phyloP scores from a whole-genome alignment of 1,140 invertebrate species.

The Mizuhopecten yessoensis region DNA sequence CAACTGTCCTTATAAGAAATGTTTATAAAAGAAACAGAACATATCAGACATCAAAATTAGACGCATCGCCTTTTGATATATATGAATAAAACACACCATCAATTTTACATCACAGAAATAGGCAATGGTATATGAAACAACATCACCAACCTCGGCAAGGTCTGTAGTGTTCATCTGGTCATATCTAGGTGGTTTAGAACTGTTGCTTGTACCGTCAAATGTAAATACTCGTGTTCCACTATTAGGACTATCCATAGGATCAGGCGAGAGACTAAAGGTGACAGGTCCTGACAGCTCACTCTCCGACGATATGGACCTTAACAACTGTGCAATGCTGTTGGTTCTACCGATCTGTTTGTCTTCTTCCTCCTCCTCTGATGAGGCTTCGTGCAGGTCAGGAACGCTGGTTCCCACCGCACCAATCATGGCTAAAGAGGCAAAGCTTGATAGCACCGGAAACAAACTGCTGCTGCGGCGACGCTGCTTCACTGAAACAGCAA shows the following conservation, averaged over 20 bases:
- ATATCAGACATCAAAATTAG: too few relatives aligned
- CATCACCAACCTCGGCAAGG: background rate
- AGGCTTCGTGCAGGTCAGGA: slow-evolving; percentile 61
- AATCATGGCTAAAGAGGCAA: slow-evolving; percentile 63
- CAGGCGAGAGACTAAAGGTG: slow-evolving; percentile 53
- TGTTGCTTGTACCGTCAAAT: slow-evolving; percentile 48
- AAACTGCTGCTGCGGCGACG: slow-evolving; percentile 47
- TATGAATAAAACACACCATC: too few relatives aligned
- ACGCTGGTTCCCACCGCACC: slow-evolving; percentile 56
- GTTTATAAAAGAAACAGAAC: too few relatives aligned
- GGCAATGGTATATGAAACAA: too few relatives aligned
- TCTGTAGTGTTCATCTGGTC: background rate
- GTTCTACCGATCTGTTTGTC: slow-evolving; percentile 36
- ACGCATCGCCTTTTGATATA: too few relatives aligned
- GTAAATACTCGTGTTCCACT: slow-evolving; percentile 46
- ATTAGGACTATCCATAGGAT: slow-evolving; percentile 44
- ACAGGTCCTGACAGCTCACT: slow-evolving; percentile 54
- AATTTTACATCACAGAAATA: too few relatives aligned
- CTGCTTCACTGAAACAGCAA: slow-evolving; percentile 12
- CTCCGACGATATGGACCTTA: slow-evolving; percentile 55
- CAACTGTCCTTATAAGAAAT: too few relatives aligned
- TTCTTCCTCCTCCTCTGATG: slow-evolving; percentile 69
- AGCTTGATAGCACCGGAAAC: slow-evolving; percentile 53
- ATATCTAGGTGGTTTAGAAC: background rate
- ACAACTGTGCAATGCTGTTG: slow-evolving; percentile 48